phyloP scores from a whole-genome alignment of 2,113 vertebrate species.

The Rhadina sibilatrix region DNA sequence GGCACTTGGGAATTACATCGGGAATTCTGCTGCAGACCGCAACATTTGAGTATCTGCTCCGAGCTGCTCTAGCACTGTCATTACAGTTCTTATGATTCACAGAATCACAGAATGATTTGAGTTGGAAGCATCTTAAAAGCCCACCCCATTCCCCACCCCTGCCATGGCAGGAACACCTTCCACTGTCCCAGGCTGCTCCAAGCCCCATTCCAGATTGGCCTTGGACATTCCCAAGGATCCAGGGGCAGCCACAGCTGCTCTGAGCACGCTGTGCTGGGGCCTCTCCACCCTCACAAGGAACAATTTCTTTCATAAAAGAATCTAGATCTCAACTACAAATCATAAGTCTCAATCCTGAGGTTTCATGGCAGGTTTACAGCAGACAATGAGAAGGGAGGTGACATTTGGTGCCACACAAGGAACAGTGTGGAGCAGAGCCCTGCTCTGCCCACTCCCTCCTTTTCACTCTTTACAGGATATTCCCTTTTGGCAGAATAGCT shows the following conservation, averaged over 20 bases:
- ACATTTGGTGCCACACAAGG: no score
- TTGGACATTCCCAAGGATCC: background rate
- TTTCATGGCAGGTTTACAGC: background rate
- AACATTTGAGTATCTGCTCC: background rate
- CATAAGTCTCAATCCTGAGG: background rate
- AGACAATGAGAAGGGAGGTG: fast-evolving
- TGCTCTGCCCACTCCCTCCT: background rate
- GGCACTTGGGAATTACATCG: background rate
- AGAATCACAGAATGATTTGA: background rate
- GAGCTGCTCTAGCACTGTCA: background rate
- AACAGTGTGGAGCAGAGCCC: background rate
- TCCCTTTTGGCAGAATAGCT: background rate
- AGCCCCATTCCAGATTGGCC: fast-evolving
- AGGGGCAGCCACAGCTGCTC: background rate
- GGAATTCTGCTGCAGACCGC: background rate
- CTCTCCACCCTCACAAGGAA: background rate
- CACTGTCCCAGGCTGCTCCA: fast-evolving
- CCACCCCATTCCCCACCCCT: background rate
- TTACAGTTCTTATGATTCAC: background rate
- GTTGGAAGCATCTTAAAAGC: background rate
- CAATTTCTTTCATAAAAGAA: background rate
- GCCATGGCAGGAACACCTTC: background rate
- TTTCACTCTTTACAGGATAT: background rate
- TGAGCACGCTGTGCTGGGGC: background rate
- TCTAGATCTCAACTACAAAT: background rate